These are phyloP conservation scores for Mercenaria mercenaria DNA, from an alignment of 1,140 invertebrate genomes.

Conservation along the genomic window DNA sequence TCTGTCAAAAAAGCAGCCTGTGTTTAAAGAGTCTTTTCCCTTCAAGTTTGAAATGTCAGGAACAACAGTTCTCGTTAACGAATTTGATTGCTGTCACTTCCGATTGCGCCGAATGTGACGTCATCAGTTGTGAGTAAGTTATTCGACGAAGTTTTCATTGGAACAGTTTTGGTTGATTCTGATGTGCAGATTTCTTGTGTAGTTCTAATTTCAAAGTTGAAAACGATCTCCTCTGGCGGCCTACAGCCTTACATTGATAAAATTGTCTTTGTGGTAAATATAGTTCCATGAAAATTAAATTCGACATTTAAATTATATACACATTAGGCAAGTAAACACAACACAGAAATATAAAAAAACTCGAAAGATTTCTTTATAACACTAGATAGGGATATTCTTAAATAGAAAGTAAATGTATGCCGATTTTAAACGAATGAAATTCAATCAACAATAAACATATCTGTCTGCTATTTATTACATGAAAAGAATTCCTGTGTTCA, in stretches of 20 bases:
- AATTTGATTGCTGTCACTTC: background rate
- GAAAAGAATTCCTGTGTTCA: no score
- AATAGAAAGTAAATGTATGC: no score
- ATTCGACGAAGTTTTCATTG: background rate
- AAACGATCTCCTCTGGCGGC: conserved; percentile 52
- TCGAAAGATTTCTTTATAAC: no score
- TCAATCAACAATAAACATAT: no score
- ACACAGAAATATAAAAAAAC: no score
- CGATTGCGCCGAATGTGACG: background rate
- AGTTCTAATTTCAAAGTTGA: conserved; percentile 29
- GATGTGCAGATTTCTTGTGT: conserved; percentile 13
- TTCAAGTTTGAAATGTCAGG: conserved; percentile 54
- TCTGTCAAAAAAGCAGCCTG: no score
- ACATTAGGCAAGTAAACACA: no score
- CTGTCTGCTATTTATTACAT: no score
- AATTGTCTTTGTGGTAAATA: conserved; percentile 49
- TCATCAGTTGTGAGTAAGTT: background rate
- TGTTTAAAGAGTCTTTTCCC: conserved; percentile 60
- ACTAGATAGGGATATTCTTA: no score
- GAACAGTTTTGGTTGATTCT: background rate
- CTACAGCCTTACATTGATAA: conserved; percentile 33
- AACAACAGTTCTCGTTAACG: conserved; percentile 23
- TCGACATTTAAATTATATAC: no score
- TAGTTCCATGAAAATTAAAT: conserved; percentile 27
- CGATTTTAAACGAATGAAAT: no score